A percentile compares a stretch with the other conserved stretches of the same genome.
phyloP scores from a whole-genome alignment of 2,113 vertebrate genomes.

The Psettodes erumei region DNA sequence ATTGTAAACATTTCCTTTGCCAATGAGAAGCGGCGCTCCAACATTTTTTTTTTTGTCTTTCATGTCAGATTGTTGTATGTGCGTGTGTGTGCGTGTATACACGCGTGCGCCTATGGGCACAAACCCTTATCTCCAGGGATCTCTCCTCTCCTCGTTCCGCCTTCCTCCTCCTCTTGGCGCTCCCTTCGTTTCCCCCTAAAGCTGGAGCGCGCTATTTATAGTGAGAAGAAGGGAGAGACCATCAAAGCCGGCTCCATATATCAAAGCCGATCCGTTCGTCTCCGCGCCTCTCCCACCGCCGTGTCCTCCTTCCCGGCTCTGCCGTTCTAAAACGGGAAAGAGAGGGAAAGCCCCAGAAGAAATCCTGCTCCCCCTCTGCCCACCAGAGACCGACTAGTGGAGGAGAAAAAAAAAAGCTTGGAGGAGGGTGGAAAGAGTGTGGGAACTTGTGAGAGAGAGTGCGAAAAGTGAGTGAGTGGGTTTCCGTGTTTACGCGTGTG shows the following conservation, averaged over 20 bases:
- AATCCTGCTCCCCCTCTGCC: conserved; percentile 55
- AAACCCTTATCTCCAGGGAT: conserved; percentile 52
- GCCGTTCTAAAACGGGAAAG: conserved; percentile 74
- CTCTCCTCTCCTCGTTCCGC: conserved; percentile 20
- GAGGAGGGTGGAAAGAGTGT: conserved; percentile 48
- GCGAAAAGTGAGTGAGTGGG: conserved; percentile 52
- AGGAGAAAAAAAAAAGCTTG: conserved; percentile 17
- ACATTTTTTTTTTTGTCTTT: conserved; percentile 37
- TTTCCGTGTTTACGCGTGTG: conserved; percentile 51
- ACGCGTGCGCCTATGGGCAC: conserved; percentile 24
- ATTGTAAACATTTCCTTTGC: conserved; percentile 31
- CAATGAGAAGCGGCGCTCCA: conserved; percentile 15
- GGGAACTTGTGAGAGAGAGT: conserved; percentile 58
- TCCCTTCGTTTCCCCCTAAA: conserved; percentile 51
- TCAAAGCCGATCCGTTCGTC: conserved; percentile 77
- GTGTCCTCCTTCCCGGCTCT: conserved; percentile 65
- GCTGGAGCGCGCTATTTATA: conserved; percentile 79
- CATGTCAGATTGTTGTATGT: conserved; percentile 37
- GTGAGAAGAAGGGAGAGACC: conserved; percentile 71
- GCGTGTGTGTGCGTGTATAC: neutral
- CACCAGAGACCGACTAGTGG: conserved; percentile 57
- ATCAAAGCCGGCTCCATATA: conserved; percentile 81
- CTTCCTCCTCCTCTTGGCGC: conserved; percentile 63
- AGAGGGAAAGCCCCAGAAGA: conserved; percentile 77
- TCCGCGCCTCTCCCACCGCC: conserved; percentile 54